Evolutionary conservation across 1,140 invertebrate species (phyloP).

Genomic region (Caenorhabditis briggsae): DNA sequence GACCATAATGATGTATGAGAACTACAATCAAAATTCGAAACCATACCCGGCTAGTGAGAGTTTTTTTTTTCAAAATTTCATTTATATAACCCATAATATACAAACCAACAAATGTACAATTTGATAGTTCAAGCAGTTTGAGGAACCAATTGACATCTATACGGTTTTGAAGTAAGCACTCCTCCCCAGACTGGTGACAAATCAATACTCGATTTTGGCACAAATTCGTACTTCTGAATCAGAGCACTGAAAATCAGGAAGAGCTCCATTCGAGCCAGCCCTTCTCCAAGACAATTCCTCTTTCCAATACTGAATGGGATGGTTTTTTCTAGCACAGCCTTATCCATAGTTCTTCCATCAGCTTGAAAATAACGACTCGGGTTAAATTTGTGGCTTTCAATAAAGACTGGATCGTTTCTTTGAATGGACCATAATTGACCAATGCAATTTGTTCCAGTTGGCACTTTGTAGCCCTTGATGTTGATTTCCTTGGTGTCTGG

Average conservation of each 20-base stretch:
- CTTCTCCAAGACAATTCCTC: slow-evolving; percentile 62
- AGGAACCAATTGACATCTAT: neutral
- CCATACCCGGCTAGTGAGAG: too few species aligned
- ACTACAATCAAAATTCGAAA: too few species aligned
- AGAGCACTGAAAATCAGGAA: slow-evolving; percentile 60
- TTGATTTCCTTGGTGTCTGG: neutral
- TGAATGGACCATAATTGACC: slow-evolving; percentile 7
- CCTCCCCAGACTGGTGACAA: slow-evolving; percentile 23
- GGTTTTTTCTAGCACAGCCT: slow-evolving; percentile 51
- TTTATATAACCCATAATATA: too few species aligned
- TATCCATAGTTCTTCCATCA: slow-evolving; percentile 52
- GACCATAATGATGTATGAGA: too few species aligned
- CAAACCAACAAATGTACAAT: too few species aligned
- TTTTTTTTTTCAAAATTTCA: too few species aligned
- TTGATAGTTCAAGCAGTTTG: neutral
- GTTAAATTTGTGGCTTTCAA: slow-evolving; percentile 12
- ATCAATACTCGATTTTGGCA: slow-evolving; percentile 5
- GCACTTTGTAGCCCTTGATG: slow-evolving; percentile 31
- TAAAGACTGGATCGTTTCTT: slow-evolving; percentile 17
- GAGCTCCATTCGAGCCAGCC: slow-evolving; percentile 63
- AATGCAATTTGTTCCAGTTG: slow-evolving; percentile 49
- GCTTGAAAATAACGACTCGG: neutral
- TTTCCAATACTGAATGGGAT: slow-evolving; percentile 67
- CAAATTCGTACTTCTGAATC: slow-evolving; percentile 35
- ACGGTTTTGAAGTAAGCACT: neutral